Evolutionary conservation across 2,113 vertebrate species (phyloP).

Genomic region (Gasterosteus aculeatus): DNA sequence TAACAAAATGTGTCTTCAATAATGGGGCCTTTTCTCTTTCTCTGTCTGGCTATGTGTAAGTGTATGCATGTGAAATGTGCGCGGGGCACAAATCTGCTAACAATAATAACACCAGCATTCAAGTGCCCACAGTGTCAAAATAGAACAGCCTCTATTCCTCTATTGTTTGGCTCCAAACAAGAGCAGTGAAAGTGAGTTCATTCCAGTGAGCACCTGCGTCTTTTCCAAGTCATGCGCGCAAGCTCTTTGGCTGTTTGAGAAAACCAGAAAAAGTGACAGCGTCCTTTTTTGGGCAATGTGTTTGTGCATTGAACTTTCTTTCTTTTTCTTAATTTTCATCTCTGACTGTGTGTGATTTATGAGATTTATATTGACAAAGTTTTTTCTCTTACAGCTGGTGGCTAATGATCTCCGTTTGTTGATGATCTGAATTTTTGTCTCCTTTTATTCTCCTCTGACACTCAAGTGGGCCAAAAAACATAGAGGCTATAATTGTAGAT

Average conservation of each 20-base stretch:
- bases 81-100: slow-evolving; percentile 30
- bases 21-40: slow-evolving; percentile 24
- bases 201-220: slow-evolving; percentile 70
- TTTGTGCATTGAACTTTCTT: slow-evolving; percentile 33
- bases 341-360: slow-evolving; percentile 55
- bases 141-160: slow-evolving; percentile 67
- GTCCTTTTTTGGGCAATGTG: slow-evolving; percentile 50
- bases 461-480: slow-evolving; percentile 57
- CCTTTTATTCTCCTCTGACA: slow-evolving; percentile 59
- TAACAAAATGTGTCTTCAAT: slow-evolving; percentile 44
- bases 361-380: slow-evolving; percentile 63
- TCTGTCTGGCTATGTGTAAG: slow-evolving; percentile 24
- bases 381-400: slow-evolving; percentile 57
- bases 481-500: slow-evolving; percentile 19
- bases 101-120: slow-evolving; percentile 49
- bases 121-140: slow-evolving; percentile 65
- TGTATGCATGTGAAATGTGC: not conserved
- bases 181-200: slow-evolving; percentile 73
- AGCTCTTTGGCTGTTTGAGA: slow-evolving; percentile 46
- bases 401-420: slow-evolving; percentile 72
- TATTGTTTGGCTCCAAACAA: slow-evolving; percentile 74
- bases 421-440: slow-evolving; percentile 68
- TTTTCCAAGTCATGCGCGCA: slow-evolving; percentile 64
- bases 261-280: slow-evolving; percentile 51
- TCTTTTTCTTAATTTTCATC: slow-evolving; percentile 43